Evolutionary conservation across 2,797 vertebrate species (phyloP).

Genomic region (Sebastes paucispinis): DNA sequence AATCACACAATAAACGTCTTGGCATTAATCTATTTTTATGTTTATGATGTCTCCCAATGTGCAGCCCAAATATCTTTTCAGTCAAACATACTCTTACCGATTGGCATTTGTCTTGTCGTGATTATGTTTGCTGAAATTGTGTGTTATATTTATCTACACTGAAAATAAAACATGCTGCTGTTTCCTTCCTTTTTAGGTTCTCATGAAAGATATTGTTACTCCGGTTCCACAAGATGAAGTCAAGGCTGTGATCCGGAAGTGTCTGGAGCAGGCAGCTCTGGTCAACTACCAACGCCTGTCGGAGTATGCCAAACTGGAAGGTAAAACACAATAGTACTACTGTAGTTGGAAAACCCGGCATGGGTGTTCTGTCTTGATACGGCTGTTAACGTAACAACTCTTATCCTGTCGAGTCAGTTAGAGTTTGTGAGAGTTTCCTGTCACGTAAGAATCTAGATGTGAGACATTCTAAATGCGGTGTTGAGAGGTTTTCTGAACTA

Average conservation of each 20-base stretch:
- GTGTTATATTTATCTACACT: neutral
- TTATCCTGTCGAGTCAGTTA: neutral
- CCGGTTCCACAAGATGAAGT: conserved; percentile 96
- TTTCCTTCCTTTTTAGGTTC: conserved; percentile 80
- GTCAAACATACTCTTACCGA: neutral
- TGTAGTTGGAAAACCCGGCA: neutral
- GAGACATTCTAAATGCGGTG: neutral
- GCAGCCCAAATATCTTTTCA: neutral
- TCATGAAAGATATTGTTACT: conserved; percentile 99
- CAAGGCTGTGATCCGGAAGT: conserved; percentile 95
- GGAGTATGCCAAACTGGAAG: conserved; percentile 99
- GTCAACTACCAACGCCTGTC: conserved; percentile 98
- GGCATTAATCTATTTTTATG: neutral
- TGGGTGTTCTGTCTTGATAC: neutral
- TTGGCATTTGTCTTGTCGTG: neutral
- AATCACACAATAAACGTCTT: neutral
- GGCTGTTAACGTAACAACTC: neutral
- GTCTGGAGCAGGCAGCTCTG: conserved; percentile 96
- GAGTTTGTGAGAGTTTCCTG: neutral
- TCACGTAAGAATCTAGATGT: neutral
- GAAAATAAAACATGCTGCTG: neutral
- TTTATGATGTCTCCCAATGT: neutral
- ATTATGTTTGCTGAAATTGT: neutral
- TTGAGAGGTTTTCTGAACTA: neutral
- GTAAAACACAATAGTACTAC: conserved; percentile 71